phyloP scores from a whole-genome alignment of 2,113 vertebrate species.

The Gopherus flavomarginatus region DNA sequence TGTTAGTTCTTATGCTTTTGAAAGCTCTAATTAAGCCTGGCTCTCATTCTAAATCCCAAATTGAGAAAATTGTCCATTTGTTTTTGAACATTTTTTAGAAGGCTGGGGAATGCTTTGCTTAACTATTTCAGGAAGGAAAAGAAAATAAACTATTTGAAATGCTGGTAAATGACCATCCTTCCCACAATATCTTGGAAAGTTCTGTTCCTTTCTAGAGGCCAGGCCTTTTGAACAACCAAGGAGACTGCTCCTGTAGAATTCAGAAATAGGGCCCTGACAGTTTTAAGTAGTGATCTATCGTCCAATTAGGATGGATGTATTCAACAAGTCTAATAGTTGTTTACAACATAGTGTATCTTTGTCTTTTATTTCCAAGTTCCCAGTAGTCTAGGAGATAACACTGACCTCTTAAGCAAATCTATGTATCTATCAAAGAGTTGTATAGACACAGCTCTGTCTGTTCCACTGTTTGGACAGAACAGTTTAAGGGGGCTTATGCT shows the following conservation, averaged over 20 bases:
- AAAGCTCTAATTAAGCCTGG: constrained; percentile 59
- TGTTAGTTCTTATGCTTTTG: constrained; percentile 47
- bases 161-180: constrained; percentile 40
- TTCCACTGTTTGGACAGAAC: constrained; percentile 55
- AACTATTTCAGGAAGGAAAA: constrained; percentile 60
- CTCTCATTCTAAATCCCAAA: constrained; percentile 28
- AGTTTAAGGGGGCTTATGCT: constrained; percentile 16
- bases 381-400: background rate
- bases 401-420: constrained; percentile 7
- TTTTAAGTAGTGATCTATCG: background rate
- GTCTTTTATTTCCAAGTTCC: constrained; percentile 8
- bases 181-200: background rate
- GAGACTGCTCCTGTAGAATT: background rate
- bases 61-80: constrained; percentile 34
- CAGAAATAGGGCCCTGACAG: background rate
- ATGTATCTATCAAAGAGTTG: constrained; percentile 32
- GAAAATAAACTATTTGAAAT: constrained; percentile 53
- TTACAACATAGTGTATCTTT: background rate
- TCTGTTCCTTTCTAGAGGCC: background rate
- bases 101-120: constrained; percentile 47
- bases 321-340: background rate
- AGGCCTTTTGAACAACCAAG: background rate
- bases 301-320: accelerated
- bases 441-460: background rate
- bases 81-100: constrained; percentile 17